phyloP scores from a whole-genome alignment of 2,888 invertebrate genomes.

The Lithophane leautieri region DNA sequence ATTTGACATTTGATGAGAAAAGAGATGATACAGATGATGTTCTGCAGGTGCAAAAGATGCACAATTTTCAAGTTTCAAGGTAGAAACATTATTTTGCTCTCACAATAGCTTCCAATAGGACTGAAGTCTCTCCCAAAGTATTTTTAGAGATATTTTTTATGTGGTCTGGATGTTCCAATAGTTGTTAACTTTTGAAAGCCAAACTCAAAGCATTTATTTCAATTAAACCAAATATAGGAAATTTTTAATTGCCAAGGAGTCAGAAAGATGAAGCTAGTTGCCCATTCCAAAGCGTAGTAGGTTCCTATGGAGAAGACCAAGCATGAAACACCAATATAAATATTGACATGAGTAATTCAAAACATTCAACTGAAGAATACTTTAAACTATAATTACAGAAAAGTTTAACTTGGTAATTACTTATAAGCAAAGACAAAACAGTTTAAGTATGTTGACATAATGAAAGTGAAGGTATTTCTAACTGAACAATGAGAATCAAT shows the following conservation, averaged over 20 bases:
- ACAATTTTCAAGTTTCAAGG: too few relatives aligned
- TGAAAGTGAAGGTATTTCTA: neutral
- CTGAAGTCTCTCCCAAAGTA: neutral
- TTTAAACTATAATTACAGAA: neutral
- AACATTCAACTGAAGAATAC: neutral
- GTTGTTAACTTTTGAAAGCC: neutral
- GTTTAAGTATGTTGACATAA: neutral
- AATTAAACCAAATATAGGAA: neutral
- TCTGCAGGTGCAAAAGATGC: neutral
- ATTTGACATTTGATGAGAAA: conserved; percentile 13
- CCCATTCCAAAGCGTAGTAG: neutral
- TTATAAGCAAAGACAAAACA: conserved; percentile 3
- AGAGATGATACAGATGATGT: neutral
- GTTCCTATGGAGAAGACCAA: neutral
- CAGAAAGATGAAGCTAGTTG: neutral
- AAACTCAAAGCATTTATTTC: neutral
- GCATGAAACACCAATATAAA: neutral
- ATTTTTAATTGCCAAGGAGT: neutral
- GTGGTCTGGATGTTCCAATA: neutral
- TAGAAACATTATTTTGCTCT: neutral
- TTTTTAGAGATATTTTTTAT: neutral
- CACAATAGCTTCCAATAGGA: neutral
- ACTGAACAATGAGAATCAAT: conserved; percentile 12
- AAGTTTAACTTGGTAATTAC: neutral
- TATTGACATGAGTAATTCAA: neutral